Base-by-base conservation (phyloP, 2,113 vertebrate genomes). In the Nothocercus nigrocapillus region DNA sequence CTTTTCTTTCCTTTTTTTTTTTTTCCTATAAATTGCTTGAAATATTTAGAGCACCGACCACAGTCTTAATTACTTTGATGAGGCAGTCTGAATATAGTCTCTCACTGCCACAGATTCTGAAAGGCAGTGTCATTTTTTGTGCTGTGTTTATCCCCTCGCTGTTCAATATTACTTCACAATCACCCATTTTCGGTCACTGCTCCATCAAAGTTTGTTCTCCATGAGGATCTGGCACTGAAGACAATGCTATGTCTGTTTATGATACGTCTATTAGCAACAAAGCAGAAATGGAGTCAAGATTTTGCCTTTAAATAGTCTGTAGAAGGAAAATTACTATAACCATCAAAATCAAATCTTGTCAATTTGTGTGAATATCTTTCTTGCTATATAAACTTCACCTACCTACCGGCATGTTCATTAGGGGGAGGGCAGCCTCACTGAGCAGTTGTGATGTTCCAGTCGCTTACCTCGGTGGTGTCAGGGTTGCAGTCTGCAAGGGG, bases 401-500 rank as follows among this genome's bases (percentile, higher is more conserved):
- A 77, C n/a, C 14, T 66, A 8, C 30, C 72, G 36, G 22, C 38
- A 17, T 5, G 6, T 51, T 79, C 30, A 8, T 0, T 32, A 64
- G 36, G 68, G 63, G 53, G 27, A 85, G 17, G 25, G 56, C 28
- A 76, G 62, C 58, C 28, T 62, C 40, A 69, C 64, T 53, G 53
- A 75, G 69, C 64, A 90, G 34, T 15, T 42, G 47, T 25, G 4
- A 1, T 12, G 2, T 24, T 79, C 15, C 30, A 22, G 51, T 24
- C 21, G 14, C 45, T 70, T 49, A 20, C 40, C 45, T 87, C 0
- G 0, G 32, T 13, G 42, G 15, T 21, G 5, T 70, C 15, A 13
- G 53, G 14, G 17, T 17, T 78, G 45, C 74, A 62, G 7, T 27
- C 82, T 93, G 59, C 51, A 82, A 34, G 11, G 21, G 44, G 24